Percentiles rank a stretch among this genome's conserved stretches.
Evolutionary conservation across 2,113 vertebrate species (phyloP).

Genomic region (Cyphomyrus plagiostoma): DNA sequence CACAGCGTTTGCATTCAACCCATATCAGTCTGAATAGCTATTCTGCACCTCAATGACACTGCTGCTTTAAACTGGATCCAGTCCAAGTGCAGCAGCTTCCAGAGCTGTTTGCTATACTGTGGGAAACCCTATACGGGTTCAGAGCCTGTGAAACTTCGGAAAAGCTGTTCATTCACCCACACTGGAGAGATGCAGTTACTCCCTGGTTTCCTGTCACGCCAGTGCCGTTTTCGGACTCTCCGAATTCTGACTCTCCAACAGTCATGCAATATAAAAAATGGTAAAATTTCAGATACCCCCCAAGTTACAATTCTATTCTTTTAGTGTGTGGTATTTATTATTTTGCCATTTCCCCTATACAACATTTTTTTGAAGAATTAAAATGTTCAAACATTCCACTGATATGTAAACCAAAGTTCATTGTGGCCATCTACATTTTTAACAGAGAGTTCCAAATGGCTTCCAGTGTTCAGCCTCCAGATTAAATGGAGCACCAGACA

Average conservation of each 20-base stretch:
- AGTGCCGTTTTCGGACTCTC: background rate
- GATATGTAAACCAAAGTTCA: background rate
- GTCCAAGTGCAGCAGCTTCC: background rate
- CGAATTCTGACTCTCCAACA: background rate
- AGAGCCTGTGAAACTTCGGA: background rate
- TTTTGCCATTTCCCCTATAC: background rate
- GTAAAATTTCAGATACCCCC: background rate
- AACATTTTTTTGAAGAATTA: background rate
- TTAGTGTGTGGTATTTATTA: background rate
- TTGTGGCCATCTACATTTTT: background rate
- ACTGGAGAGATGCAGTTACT: background rate
- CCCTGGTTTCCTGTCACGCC: background rate
- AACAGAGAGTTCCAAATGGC: background rate
- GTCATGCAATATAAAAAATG: background rate
- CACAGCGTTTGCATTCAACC: background rate
- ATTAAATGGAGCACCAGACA: background rate
- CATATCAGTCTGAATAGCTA: background rate
- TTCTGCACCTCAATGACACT: background rate
- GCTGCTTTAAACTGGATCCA: background rate
- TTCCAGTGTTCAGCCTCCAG: background rate
- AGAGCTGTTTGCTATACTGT: background rate
- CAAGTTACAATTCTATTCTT: background rate
- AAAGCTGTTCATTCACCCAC: background rate
- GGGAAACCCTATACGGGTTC: background rate
- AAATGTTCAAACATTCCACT: background rate